These are phyloP conservation scores for Aleiodes testaceus DNA, from an alignment of 2,888 invertebrate genomes.

Conservation along the genomic window DNA sequence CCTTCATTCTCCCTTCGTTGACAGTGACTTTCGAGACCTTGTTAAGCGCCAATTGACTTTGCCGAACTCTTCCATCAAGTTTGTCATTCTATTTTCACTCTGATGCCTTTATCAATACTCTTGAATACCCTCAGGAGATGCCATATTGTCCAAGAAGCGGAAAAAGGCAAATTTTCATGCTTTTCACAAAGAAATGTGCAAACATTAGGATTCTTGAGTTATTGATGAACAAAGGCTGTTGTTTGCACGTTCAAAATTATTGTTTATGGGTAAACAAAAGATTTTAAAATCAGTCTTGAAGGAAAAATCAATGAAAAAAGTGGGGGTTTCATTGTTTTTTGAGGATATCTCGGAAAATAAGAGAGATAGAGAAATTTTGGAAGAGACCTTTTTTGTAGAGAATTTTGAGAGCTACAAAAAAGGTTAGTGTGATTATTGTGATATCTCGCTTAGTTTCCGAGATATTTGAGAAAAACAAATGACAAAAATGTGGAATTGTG, in stretches of 20 bases:
- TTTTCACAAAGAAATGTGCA: not conserved
- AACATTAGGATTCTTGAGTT: not conserved
- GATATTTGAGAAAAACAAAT: no score
- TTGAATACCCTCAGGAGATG: conserved; percentile 6
- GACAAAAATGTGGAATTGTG: no score
- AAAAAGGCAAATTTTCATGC: not conserved
- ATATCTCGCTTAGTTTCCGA: no score
- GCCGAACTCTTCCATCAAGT: conserved; percentile 53
- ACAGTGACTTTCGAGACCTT: conserved; percentile 48
- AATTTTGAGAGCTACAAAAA: no score
- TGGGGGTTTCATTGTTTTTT: no score
- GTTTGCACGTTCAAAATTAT: not conserved
- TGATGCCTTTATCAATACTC: conserved; percentile 29
- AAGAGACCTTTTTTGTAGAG: no score
- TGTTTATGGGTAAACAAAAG: conserved; percentile 11
- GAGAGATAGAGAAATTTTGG: no score
- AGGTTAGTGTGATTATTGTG: no score
- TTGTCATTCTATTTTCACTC: conserved; percentile 40
- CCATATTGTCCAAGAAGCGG: not conserved
- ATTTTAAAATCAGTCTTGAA: not conserved
- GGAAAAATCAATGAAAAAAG: no score
- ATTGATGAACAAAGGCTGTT: conserved; percentile 1
- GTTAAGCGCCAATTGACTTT: conserved; percentile 62
- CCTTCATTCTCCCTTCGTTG: not conserved
- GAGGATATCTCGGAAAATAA: no score